Percentiles rank a stretch among this genome's conserved stretches.
Evolutionary conservation across 2,888 invertebrate genomes (phyloP).

Genomic region (Drosophila lutescens): DNA sequence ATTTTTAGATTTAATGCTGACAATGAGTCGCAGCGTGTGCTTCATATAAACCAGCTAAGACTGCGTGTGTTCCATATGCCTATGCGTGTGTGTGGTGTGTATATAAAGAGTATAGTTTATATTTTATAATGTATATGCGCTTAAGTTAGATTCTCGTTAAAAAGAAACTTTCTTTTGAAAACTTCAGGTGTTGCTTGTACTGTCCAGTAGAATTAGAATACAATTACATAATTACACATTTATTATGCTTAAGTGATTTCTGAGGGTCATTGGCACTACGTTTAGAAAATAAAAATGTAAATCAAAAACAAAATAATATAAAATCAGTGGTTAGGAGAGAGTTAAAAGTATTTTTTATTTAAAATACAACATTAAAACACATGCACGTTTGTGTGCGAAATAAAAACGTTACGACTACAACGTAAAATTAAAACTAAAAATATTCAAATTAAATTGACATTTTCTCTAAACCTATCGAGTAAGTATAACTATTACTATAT

Average conservation of each 20-base stretch:
- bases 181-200: slow-evolving; percentile 84
- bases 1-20: slow-evolving; percentile 20
- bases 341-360: slow-evolving; percentile 61
- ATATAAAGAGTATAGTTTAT: slow-evolving; percentile 49
- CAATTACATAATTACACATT: slow-evolving; percentile 39
- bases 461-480: slow-evolving; percentile 42
- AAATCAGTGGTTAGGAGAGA: slow-evolving; percentile 45
- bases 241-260: slow-evolving; percentile 18
- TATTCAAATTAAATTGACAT: slow-evolving; percentile 20
- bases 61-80: slow-evolving; percentile 35
- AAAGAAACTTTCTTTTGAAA: slow-evolving; percentile 84
- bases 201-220: slow-evolving; percentile 79
- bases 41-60: slow-evolving; percentile 22
- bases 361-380: slow-evolving; percentile 66
- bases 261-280: slow-evolving; percentile 45
- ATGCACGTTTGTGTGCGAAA: slow-evolving; percentile 34
- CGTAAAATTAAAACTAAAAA: slow-evolving; percentile 23
- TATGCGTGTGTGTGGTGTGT: slow-evolving; percentile 34
- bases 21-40: slow-evolving; percentile 52
- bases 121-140: slow-evolving; percentile 62
- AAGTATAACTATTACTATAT: slow-evolving; percentile 25
- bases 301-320: slow-evolving; percentile 18
- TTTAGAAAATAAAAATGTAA: slow-evolving; percentile 19
- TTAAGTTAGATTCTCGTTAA: slow-evolving; percentile 66
- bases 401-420: slow-evolving; percentile 47